phyloP scores from a whole-genome alignment of 2,888 invertebrate species.

The Tachina fera region DNA sequence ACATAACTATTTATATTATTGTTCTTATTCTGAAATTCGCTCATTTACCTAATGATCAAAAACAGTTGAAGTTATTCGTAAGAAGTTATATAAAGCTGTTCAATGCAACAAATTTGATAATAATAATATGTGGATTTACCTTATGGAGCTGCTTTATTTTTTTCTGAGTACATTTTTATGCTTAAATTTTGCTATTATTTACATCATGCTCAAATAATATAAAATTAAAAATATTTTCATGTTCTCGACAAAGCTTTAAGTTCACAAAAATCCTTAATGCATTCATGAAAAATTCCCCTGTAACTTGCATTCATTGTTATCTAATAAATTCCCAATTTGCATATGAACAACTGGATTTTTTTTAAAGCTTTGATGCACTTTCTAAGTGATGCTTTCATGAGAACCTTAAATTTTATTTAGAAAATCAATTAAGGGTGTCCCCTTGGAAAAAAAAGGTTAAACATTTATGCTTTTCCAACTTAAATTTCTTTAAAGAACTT shows the following conservation, averaged over 20 bases:
- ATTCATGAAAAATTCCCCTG: background rate
- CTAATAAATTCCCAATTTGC: slow-evolving; percentile 1
- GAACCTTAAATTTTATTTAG: background rate
- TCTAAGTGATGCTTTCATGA: background rate
- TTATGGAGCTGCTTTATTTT: too few species aligned
- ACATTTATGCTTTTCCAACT: background rate
- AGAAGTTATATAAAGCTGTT: too few species aligned
- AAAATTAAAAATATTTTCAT: too few species aligned
- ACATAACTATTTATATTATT: too few species aligned
- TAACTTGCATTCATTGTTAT: background rate
- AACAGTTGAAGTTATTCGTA: too few species aligned
- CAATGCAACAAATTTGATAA: too few species aligned
- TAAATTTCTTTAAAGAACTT: background rate
- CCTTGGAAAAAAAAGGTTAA: background rate
- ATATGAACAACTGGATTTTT: slow-evolving; percentile 10
- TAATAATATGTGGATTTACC: too few species aligned
- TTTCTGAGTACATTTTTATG: too few species aligned
- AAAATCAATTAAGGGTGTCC: background rate
- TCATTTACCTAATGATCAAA: too few species aligned
- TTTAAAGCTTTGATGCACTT: slow-evolving; percentile 33
- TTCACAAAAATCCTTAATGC: background rate
- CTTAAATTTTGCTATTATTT: too few species aligned
- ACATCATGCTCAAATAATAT: too few species aligned
- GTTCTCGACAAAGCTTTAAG: background rate
- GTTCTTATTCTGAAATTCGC: too few species aligned